Conservation (phyloP, 1,140 invertebrate species). For the Phocides pigmalion region DNA sequence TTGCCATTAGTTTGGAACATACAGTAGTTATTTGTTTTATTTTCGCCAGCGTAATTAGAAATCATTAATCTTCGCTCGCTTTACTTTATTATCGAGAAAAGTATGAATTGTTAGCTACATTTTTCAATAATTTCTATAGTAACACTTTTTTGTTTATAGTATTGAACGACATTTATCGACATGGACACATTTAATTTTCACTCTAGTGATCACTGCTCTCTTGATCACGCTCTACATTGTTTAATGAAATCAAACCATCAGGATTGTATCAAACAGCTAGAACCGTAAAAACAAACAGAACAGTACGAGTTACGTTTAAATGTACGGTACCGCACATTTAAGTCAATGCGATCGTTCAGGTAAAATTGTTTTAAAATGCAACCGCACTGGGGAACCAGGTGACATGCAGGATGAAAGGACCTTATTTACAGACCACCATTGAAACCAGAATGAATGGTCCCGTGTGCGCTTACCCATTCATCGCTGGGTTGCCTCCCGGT, state of each 20-base stretch:
- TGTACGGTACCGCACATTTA: background rate
- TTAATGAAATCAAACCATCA: too few species aligned
- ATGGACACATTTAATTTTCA: too few species aligned
- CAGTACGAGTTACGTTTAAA: background rate
- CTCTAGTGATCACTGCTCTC: too few species aligned
- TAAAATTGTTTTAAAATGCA: constrained; percentile 38
- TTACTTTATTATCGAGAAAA: background rate
- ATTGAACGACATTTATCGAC: too few species aligned
- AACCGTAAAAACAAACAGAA: background rate
- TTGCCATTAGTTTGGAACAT: background rate
- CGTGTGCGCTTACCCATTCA: constrained; percentile 67
- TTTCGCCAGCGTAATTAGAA: background rate
- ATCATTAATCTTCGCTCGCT: background rate
- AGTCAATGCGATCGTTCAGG: constrained; percentile 38
- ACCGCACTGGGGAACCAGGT: constrained; percentile 60
- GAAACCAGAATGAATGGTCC: constrained; percentile 60
- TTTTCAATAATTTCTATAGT: too few species aligned
- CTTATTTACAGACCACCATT: constrained; percentile 70
- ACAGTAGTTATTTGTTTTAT: background rate
- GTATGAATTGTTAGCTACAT: background rate
- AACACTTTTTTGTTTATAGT: too few species aligned
- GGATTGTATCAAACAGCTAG: too few species aligned
- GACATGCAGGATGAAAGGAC: constrained; percentile 63
- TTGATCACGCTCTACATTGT: too few species aligned
- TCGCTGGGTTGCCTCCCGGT: constrained; percentile 48